These are phyloP conservation scores for Microctenopoma lineatum DNA, from an alignment of 2,797 vertebrate species.

Conservation along the genomic window DNA sequence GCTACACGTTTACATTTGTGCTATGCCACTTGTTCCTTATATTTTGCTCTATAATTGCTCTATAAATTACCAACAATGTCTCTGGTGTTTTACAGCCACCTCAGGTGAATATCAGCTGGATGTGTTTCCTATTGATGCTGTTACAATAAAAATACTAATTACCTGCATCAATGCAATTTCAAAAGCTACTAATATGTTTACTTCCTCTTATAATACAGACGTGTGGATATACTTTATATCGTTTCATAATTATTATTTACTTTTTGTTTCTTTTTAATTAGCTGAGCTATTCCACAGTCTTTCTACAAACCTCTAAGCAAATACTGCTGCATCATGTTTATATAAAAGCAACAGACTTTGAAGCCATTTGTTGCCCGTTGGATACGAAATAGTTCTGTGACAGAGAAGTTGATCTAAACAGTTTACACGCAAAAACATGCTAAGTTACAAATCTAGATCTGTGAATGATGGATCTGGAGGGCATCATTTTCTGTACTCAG, in stretches of 20 bases:
- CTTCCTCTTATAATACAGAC: background rate
- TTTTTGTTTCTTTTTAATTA: background rate
- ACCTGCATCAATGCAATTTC: background rate
- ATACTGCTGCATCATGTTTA: background rate
- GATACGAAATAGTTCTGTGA: slow-evolving; percentile 17
- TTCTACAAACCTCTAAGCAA: background rate
- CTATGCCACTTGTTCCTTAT: background rate
- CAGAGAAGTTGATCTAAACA: slow-evolving; percentile 27
- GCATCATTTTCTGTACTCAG: slow-evolving; percentile 35
- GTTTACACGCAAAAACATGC: slow-evolving; percentile 25
- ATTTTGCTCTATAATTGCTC: background rate
- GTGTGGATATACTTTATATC: background rate
- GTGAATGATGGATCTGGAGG: slow-evolving; percentile 48
- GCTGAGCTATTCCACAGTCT: background rate
- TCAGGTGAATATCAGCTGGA: too few relatives aligned
- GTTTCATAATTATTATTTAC: background rate
- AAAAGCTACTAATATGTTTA: background rate
- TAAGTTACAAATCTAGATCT: slow-evolving; percentile 47
- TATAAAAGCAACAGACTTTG: background rate
- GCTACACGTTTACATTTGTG: background rate
- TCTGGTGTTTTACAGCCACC: too few relatives aligned
- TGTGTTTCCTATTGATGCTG: too few relatives aligned
- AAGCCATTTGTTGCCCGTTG: slow-evolving; percentile 12
- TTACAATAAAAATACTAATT: too few relatives aligned
- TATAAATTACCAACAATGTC: background rate